phyloP scores from a whole-genome alignment of 2,888 invertebrate species.

The Rhyacophila evoluta region DNA sequence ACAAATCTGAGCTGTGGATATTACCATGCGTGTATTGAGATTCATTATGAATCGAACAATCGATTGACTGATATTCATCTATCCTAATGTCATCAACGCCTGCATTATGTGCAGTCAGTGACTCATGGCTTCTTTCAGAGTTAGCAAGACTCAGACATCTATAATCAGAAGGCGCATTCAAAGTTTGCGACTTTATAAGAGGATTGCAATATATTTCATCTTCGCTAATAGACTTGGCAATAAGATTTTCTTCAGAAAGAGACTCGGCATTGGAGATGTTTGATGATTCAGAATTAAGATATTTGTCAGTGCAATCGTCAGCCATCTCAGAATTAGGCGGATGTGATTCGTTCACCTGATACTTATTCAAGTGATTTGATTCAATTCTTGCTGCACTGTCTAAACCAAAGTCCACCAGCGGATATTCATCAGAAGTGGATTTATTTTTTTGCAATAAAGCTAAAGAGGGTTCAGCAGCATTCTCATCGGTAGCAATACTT shows the following conservation, averaged over 20 bases:
- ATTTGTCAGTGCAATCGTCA: not conserved
- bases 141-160: not conserved
- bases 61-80: slow-evolving; percentile 29
- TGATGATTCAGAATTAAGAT: not conserved
- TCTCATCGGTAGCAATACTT: not conserved
- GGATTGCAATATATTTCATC: not conserved
- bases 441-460: not conserved
- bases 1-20: slow-evolving; percentile 34
- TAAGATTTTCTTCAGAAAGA: not conserved
- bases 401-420: not conserved
- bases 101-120: not conserved
- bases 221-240: not conserved
- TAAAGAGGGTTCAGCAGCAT: not conserved
- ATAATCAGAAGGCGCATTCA: not conserved
- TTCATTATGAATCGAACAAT: slow-evolving; percentile 28
- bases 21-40: slow-evolving; percentile 28
- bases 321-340: not conserved
- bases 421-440: not conserved
- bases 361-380: not conserved
- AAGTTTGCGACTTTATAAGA: not conserved
- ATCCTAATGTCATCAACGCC: slow-evolving; percentile 16
- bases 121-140: not conserved
- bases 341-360: not conserved
- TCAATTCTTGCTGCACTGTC: not conserved
- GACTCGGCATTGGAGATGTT: not conserved